A percentile compares a stretch with the other conserved stretches of the same genome.
phyloP scores from a whole-genome alignment of 2,113 vertebrate species.

The Setophaga kirtlandii region DNA sequence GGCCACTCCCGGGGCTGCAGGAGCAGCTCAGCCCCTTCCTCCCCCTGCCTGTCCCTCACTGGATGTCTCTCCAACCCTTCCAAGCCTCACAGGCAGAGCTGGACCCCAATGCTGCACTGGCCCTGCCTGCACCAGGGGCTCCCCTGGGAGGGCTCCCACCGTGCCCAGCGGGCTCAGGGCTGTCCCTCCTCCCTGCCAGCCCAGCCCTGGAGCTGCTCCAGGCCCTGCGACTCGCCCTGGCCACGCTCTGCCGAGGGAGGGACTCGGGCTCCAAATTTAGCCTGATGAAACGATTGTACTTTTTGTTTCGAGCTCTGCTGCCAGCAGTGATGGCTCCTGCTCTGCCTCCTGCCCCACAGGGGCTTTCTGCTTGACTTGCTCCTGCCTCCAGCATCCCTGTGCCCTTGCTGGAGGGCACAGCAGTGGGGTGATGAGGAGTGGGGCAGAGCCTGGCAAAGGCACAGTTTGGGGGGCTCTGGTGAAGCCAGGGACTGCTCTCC shows the following conservation, averaged over 20 bases:
- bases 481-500: not conserved
- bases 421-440: not conserved
- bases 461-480: fast-evolving
- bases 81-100: fast-evolving
- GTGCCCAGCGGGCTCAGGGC: fast-evolving
- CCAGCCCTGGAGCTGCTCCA: not conserved
- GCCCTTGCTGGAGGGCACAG: fast-evolving
- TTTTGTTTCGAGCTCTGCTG: not conserved
- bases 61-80: not conserved
- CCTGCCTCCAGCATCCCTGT: not conserved
- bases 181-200: not conserved
- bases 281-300: slow-evolving; percentile 21
- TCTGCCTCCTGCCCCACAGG: not conserved
- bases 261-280: slow-evolving; percentile 27
- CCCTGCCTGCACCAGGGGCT: not conserved
- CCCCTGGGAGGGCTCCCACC: not conserved
- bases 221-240: not conserved
- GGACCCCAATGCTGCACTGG: fast-evolving
- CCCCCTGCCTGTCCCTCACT: not conserved
- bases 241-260: not conserved
- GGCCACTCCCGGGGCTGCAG: fast-evolving
- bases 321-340: not conserved
- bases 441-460: not conserved
- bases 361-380: not conserved
- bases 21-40: not conserved